phyloP scores from a whole-genome alignment of 2,113 vertebrate genomes.

The Dipodomys merriami region DNA sequence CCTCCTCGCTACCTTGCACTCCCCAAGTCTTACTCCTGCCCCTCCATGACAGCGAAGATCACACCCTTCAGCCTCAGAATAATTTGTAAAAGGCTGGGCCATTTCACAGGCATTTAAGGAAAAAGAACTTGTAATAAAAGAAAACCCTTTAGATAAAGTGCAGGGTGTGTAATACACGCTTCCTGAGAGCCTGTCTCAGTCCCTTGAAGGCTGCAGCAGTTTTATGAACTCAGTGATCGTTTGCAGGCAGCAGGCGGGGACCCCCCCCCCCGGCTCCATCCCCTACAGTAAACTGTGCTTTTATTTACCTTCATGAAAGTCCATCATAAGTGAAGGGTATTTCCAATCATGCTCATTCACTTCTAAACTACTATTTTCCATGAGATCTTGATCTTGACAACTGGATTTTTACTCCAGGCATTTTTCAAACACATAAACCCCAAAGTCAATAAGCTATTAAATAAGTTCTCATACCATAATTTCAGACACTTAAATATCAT shows the following conservation, averaged over 20 bases:
- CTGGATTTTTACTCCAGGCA: background rate
- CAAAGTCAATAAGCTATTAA: background rate
- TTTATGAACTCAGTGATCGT: background rate
- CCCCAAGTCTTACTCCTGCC: background rate
- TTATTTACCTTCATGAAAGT: background rate
- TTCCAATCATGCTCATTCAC: background rate
- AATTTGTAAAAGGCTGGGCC: background rate
- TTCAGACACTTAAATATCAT: conserved; percentile 1
- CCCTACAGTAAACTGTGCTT: background rate
- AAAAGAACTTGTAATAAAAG: background rate
- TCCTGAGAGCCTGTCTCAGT: background rate
- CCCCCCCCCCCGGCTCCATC: background rate
- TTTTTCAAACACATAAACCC: conserved; percentile 33
- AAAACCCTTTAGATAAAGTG: background rate
- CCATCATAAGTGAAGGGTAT: background rate
- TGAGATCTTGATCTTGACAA: background rate
- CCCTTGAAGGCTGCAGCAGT: background rate
- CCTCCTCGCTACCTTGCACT: background rate
- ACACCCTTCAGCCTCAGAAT: background rate
- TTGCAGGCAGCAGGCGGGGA: fast-evolving
- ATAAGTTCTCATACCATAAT: conserved; percentile 8
- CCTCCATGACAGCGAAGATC: background rate
- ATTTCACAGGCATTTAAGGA: background rate
- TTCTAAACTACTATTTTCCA: background rate
- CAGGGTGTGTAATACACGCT: background rate